Base-by-base conservation (phyloP, 2,797 vertebrate species). In the Bovichtus variegatus region DNA sequence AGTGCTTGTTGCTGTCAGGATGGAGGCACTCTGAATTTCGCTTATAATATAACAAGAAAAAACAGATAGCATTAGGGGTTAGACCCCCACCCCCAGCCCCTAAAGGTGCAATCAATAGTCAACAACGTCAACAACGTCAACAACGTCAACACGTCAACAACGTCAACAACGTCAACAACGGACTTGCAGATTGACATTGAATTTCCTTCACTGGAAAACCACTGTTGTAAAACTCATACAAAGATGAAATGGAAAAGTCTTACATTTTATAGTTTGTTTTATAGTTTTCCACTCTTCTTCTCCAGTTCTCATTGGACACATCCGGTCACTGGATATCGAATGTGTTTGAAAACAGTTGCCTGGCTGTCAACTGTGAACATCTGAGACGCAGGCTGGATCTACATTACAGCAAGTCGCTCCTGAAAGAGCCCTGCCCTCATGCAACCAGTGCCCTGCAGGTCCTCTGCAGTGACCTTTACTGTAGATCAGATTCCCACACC, bases 1-100 rank as follows among this genome's bases (percentile, higher is more conserved):
- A 91, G 89, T 69, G 83, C 81, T 85, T 12, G 38, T 54, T 72
- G 74, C 72, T 68, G 46, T 49, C 38, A 53, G 40, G 65, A 60
- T 68, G 38, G 74, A 83, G 53, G 74, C 79, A 76, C 27, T 34
- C 40, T 23, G 40, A 74, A 19, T 51, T 63, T 55, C 40, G 50
- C 29, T 46, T 12, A 46, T 68, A 44, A 63, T 41, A 34, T 51
- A 49, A 65, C 38, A 79, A 66, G 31, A 38, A 62, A 72, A 65
- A 63, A 18, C 44, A 51, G 23, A 54, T 49, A 70, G 63, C 44
- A 57, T 64, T n/a, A 21, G 0, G 59, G 46, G 68, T 50, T 80
- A 74, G 43, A 5, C n/a, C 6, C 15, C 16, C 41, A 16, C 16
- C 43, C 16, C n/a, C 43, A 27, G 27, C 27, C 27, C 49, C 36